These are phyloP conservation scores for Hepsetus odoe DNA, from an alignment of 2,113 vertebrate species.

Conservation along the genomic window DNA sequence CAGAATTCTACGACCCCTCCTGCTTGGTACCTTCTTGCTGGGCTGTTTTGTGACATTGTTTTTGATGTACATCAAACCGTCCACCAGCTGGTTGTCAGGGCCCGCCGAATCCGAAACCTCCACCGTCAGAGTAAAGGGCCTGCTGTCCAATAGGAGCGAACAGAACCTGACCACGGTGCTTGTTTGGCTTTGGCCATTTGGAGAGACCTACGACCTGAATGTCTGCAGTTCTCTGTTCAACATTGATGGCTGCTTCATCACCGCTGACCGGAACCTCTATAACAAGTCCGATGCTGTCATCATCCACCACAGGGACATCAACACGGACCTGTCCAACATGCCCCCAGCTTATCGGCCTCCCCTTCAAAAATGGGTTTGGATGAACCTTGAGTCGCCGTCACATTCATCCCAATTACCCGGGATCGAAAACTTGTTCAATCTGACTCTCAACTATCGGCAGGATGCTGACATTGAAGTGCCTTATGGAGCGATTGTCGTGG, in stretches of 20 bases:
- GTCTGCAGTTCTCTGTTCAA: conserved; percentile 90
- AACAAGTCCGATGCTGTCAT: conserved; percentile 91
- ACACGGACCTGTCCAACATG: conserved; percentile 90
- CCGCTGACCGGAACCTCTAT: conserved; percentile 88
- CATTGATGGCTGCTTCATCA: conserved; percentile 90
- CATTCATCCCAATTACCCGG: conserved; percentile 90
- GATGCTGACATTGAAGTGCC: conserved; percentile 98
- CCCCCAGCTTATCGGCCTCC: conserved; percentile 85
- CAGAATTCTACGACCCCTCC: conserved; percentile 93
- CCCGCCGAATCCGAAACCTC: conserved; percentile 89
- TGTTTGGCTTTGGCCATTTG: conserved; percentile 97
- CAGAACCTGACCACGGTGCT: conserved; percentile 90
- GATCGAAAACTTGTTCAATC: conserved; percentile 92
- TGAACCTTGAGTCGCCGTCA: conserved; percentile 96
- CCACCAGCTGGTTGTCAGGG: conserved; percentile 89
- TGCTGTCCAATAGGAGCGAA: conserved; percentile 85
- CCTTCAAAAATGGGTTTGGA: conserved; percentile 98
- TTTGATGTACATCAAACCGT: conserved; percentile 95
- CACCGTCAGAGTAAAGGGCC: conserved; percentile 86
- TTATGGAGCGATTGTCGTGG: conserved; percentile 91
- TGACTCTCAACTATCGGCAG: conserved; percentile 92
- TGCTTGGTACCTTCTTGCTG: conserved; percentile 87
- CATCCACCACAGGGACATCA: conserved; percentile 94
- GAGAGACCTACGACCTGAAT: conserved; percentile 87
- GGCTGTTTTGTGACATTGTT: conserved; percentile 94